Base-by-base conservation (phyloP, 2,888 invertebrate genomes). In the Anaspis maculata region DNA sequence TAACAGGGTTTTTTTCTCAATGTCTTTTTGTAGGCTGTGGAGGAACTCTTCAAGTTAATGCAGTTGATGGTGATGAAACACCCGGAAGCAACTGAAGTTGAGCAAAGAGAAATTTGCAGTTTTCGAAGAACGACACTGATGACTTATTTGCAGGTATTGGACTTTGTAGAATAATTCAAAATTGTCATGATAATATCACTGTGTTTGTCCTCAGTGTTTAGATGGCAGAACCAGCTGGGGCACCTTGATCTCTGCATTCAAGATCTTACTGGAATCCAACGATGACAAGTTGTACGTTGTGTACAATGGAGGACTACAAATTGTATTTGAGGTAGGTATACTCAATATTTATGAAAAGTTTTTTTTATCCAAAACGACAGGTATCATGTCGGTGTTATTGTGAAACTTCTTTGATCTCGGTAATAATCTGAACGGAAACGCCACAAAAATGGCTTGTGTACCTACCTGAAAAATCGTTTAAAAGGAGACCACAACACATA, bases 161-260 rank as follows among this genome's bases (percentile, higher is more conserved):
- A n/a, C n/a, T n/a, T n/a, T n/a, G n/a, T n/a, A n/a, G n/a, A n/a
- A n/a, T n/a, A n/a, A n/a, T 19, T 5, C 5, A 19, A 19, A 19
- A 19, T 19, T 9, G 19, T 19, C 5, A 9, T 19, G 19, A 9
- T 6, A 55, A 49, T 36, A 27, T 7, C 3, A 14, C n/a, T n/a
- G n/a, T n/a, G n/a, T n/a, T n/a, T 32, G 39, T 42, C 56, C 53
- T 39, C 45, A 67, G 69, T 83, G 85, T 52, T 68, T 94, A 31
- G 92, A 94, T 64, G 90, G 90, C 2, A 73, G 92, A 35, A 87
- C 89, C 1, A 87, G 87, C 60, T 94, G 92, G 92, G 84, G 89
- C 28, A 92, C 94, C n/a, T 69, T 94, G 23, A 89, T 94, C 57
- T 84, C 86, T 25, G 88, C 89, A 27, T 79, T 91, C 57, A 79